A percentile compares a stretch with the other conserved stretches of the same genome.
These are phyloP conservation scores for Microplitis mediator DNA, from an alignment of 1,140 invertebrate species.

Conservation along the genomic window DNA sequence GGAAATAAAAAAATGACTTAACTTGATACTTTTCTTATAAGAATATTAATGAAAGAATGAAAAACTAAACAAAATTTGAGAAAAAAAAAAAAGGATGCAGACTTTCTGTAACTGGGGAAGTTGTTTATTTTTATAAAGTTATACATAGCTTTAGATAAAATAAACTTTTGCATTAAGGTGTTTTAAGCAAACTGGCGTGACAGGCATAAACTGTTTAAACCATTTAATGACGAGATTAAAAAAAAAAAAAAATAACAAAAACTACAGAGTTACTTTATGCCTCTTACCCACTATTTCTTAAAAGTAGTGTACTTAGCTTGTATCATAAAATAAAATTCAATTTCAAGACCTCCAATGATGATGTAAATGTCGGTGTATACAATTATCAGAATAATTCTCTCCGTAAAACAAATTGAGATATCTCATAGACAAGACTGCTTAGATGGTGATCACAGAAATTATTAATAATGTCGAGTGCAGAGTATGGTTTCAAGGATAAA, in stretches of 20 bases:
- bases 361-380: background rate
- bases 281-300: background rate
- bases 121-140: background rate
- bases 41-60: no score
- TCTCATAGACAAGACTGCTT: no score
- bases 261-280: background rate
- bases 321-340: background rate
- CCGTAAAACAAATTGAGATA: background rate
- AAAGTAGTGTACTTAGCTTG: background rate
- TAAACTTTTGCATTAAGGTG: no score
- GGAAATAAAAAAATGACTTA: background rate
- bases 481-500: no score
- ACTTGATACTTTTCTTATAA: no score
- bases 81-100: background rate
- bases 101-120: background rate
- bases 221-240: slow-evolving; percentile 10
- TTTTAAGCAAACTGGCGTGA: background rate
- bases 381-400: background rate
- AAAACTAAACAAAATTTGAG: background rate
- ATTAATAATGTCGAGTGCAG: background rate
- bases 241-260: background rate
- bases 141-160: no score
- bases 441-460: background rate
- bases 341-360: background rate
- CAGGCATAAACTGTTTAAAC: slow-evolving; percentile 13